Evolutionary conservation across 2,888 invertebrate species (phyloP).

Genomic region (Cantharis flavilabris): DNA sequence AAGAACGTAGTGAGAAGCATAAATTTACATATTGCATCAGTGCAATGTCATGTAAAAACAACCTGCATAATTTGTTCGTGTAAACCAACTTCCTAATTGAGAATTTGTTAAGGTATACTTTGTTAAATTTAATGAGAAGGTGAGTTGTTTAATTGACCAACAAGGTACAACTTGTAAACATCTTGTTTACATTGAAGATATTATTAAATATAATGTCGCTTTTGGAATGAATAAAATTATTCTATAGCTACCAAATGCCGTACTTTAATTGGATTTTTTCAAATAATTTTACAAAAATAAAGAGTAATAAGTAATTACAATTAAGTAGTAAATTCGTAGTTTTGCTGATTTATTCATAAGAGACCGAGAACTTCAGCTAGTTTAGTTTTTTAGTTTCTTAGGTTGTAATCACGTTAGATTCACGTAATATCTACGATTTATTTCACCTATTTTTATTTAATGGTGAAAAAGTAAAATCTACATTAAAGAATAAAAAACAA

Average conservation of each 20-base stretch:
- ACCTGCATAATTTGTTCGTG: background rate
- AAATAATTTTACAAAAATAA: too few species aligned
- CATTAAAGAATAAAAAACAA: background rate
- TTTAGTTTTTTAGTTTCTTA: too few species aligned
- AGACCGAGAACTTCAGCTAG: too few species aligned
- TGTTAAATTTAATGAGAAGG: conserved; percentile 6
- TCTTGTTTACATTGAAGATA: background rate
- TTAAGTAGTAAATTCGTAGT: too few species aligned
- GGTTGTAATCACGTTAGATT: background rate
- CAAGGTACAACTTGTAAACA: conserved; percentile 16
- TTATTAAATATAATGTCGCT: background rate
- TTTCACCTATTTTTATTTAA: background rate
- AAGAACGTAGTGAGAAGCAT: conserved; percentile 1
- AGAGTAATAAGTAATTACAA: too few species aligned
- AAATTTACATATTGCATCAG: conserved; percentile 7
- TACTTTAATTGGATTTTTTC: too few species aligned
- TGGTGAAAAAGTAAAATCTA: background rate
- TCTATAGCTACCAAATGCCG: background rate
- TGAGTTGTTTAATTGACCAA: conserved; percentile 21
- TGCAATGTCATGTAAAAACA: conserved; percentile 8
- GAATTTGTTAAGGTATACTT: background rate
- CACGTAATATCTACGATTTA: background rate
- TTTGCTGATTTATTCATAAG: too few species aligned
- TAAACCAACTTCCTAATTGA: background rate
- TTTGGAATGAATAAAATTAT: background rate